phyloP scores from a whole-genome alignment of 2,797 vertebrate genomes.

The Xyrichtys novacula region DNA sequence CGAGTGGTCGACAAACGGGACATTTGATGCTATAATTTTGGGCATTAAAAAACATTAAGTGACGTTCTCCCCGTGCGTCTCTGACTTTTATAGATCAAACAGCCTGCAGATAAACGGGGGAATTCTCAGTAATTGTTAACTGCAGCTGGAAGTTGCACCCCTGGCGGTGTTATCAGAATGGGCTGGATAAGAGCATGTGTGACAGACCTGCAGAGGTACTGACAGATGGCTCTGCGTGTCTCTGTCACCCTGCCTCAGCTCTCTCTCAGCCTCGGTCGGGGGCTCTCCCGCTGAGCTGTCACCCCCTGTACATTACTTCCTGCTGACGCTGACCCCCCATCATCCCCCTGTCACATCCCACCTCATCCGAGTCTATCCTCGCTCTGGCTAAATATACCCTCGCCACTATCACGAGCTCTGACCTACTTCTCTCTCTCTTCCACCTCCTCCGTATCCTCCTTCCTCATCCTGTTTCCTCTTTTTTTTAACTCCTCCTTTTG shows the following conservation, averaged over 20 bases:
- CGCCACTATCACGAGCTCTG: conserved; percentile 66
- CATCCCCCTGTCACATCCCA: conserved; percentile 43
- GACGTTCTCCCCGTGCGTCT: too few relatives aligned
- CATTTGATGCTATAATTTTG: too few relatives aligned
- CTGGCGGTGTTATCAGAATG: not conserved
- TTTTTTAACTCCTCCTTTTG: conserved; percentile 13
- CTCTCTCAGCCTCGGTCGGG: conserved; percentile 31
- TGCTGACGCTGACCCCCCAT: conserved; percentile 34
- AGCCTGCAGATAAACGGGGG: not conserved
- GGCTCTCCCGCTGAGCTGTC: conserved; percentile 64
- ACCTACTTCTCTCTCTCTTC: conserved; percentile 72
- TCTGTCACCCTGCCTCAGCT: conserved; percentile 26
- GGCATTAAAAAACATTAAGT: too few relatives aligned
- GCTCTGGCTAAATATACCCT: conserved; percentile 70
- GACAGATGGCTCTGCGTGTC: conserved; percentile 48
- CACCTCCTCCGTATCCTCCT: conserved; percentile 6
- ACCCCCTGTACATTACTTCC: conserved; percentile 38
- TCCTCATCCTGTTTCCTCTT: conserved; percentile 19
- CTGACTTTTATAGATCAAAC: too few relatives aligned
- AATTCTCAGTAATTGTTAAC: not conserved
- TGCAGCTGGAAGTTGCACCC: not conserved
- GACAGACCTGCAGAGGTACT: conserved; percentile 43
- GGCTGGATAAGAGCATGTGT: conserved; percentile 25
- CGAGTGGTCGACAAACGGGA: too few relatives aligned
- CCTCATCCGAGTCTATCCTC: conserved; percentile 51